Evolutionary conservation across 2,888 invertebrate species (phyloP).

Genomic region (Drosophila peninsularis): DNA sequence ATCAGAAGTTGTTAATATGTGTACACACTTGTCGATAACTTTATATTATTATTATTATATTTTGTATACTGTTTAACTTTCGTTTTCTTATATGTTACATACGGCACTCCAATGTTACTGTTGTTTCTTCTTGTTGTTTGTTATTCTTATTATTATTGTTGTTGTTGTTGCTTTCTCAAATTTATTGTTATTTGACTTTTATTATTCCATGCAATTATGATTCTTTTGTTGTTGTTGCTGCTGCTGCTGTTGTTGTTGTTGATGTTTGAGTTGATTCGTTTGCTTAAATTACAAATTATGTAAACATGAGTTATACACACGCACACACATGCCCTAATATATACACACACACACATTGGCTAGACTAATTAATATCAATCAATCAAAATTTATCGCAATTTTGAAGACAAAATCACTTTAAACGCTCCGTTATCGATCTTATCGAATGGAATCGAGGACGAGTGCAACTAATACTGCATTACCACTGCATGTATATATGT

Average conservation of each 20-base stretch:
- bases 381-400: constrained; percentile 11
- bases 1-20: constrained; percentile 28
- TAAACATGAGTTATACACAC: constrained; percentile 20
- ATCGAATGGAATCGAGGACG: constrained; percentile 9
- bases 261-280: constrained; percentile 34
- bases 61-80: constrained; percentile 8
- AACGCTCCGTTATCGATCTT: constrained; percentile 38
- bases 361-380: background rate
- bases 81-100: constrained; percentile 46
- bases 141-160: background rate
- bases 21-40: constrained; percentile 25
- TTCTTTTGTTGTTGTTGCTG: constrained; percentile 34
- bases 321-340: constrained; percentile 11
- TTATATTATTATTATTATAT: constrained; percentile 31
- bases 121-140: background rate
- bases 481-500: background rate
- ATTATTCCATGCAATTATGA: constrained; percentile 22
- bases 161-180: constrained; percentile 20
- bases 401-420: constrained; percentile 7
- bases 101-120: constrained; percentile 44
- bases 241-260: constrained; percentile 35
- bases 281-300: constrained; percentile 24
- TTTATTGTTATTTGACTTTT: constrained; percentile 20
- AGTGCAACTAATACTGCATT: constrained; percentile 13
- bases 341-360: constrained; percentile 2